phyloP scores from a whole-genome alignment of 2,888 invertebrate genomes.

The Cylindroiulus punctatus region DNA sequence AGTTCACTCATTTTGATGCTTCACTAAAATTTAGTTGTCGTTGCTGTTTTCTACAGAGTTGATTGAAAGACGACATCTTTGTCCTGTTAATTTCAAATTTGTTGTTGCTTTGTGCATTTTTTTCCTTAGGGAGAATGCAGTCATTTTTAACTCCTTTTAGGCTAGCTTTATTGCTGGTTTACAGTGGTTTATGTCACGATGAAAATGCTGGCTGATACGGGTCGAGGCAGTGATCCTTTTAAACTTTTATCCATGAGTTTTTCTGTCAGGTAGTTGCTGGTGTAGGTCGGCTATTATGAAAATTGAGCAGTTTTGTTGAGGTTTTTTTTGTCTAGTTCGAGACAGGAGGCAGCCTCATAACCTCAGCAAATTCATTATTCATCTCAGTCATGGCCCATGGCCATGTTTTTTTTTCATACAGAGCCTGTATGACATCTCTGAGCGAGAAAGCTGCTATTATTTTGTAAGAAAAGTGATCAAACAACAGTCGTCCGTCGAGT shows the following conservation, averaged over 20 bases:
- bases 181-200: no score
- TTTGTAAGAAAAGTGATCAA: conserved; percentile 24
- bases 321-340: background rate
- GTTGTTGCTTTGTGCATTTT: background rate
- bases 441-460: conserved; percentile 32
- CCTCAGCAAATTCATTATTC: conserved; percentile 16
- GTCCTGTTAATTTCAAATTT: background rate
- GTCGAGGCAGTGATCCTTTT: background rate
- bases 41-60: no score
- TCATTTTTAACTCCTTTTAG: conserved; percentile 25
- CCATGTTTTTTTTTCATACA: background rate
- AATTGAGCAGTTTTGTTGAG: background rate
- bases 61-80: no score
- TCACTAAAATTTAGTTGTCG: no score
- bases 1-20: no score
- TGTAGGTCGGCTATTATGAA: conserved; percentile 25
- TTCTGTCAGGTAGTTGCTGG: conserved; percentile 32
- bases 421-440: background rate
- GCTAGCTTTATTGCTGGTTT: background rate
- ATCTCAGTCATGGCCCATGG: conserved; percentile 32
- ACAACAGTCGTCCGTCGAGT: background rate
- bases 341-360: background rate
- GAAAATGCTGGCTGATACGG: conserved; percentile 10
- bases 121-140: background rate
- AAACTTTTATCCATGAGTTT: conserved; percentile 2